Conservation (phyloP, 2,113 vertebrate genomes). For the Boleophthalmus pectinirostris region DNA sequence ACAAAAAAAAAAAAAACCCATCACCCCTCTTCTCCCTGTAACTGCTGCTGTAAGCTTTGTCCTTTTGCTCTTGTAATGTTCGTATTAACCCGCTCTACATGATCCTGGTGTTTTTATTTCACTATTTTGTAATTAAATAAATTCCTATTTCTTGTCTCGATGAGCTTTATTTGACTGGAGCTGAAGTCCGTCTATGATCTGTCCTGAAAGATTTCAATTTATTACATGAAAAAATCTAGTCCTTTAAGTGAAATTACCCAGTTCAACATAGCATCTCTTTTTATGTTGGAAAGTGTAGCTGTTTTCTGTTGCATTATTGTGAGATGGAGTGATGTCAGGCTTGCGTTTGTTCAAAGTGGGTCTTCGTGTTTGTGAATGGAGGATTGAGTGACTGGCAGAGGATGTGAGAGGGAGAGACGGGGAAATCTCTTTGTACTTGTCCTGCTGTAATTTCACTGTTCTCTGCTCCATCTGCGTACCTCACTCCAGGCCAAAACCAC, state of each 20-base stretch:
- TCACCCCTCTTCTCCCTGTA: too few relatives aligned
- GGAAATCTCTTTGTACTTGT: constrained; percentile 29
- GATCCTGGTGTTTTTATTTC: too few relatives aligned
- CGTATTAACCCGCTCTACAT: too few relatives aligned
- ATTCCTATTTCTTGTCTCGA: too few relatives aligned
- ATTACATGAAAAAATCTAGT: too few relatives aligned
- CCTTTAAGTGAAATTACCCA: not conserved
- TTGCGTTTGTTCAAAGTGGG: not conserved
- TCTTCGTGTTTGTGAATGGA: not conserved
- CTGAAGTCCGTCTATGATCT: too few relatives aligned
- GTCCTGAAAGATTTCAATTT: too few relatives aligned
- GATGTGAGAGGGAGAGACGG: constrained; percentile 9
- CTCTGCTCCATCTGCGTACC: constrained; percentile 31
- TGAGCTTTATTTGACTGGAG: too few relatives aligned
- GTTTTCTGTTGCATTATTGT: not conserved
- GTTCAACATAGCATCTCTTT: not conserved
- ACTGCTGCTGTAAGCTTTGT: too few relatives aligned
- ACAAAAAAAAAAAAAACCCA: too few relatives aligned
- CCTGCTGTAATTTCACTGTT: constrained; percentile 29
- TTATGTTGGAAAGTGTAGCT: not conserved
- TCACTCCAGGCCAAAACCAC: constrained; percentile 26
- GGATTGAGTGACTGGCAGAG: constrained; percentile 7
- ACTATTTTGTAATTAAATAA: too few relatives aligned
- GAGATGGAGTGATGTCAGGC: not conserved
- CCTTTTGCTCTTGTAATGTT: too few relatives aligned